A percentile compares a stretch with the other conserved stretches of the same genome.
These are phyloP conservation scores for Tragopan temminckii DNA, from an alignment of 2,797 vertebrate species.

Conservation along the genomic window DNA sequence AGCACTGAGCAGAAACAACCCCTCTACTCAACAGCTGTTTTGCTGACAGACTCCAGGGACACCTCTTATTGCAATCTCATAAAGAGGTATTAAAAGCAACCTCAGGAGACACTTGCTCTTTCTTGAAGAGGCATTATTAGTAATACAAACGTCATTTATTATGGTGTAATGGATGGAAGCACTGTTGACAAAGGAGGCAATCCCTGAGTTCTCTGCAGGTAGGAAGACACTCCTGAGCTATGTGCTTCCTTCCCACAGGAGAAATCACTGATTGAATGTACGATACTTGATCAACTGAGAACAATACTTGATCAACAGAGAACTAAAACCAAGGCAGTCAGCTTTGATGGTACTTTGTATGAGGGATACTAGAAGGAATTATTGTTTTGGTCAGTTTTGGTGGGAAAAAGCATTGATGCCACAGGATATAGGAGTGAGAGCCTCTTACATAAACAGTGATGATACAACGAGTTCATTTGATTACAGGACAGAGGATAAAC, in stretches of 20 bases:
- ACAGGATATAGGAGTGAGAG: not conserved
- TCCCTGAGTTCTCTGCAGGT: not conserved
- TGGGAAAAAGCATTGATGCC: not conserved
- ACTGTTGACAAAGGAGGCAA: not conserved
- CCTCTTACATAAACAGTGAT: not conserved
- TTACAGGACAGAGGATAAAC: not conserved
- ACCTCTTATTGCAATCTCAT: slow-evolving; percentile 27
- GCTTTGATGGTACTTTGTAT: not conserved
- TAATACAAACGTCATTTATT: not conserved
- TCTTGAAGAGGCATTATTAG: not conserved
- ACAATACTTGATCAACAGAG: not conserved
- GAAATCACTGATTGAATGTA: not conserved
- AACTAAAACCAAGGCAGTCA: not conserved
- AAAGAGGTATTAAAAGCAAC: slow-evolving; percentile 37
- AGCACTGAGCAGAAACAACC: not conserved
- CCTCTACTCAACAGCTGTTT: slow-evolving; percentile 9
- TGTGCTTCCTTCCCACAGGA: not conserved
- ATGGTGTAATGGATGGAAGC: not conserved
- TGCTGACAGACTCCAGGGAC: not conserved
- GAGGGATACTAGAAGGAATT: not conserved
- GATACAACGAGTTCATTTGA: not conserved
- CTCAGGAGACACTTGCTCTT: slow-evolving; percentile 23
- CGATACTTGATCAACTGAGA: not conserved
- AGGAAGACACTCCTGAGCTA: not conserved
- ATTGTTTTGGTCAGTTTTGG: not conserved